These are phyloP conservation scores for Achlya flavicornis DNA, from an alignment of 2,888 invertebrate genomes.

Conservation along the genomic window DNA sequence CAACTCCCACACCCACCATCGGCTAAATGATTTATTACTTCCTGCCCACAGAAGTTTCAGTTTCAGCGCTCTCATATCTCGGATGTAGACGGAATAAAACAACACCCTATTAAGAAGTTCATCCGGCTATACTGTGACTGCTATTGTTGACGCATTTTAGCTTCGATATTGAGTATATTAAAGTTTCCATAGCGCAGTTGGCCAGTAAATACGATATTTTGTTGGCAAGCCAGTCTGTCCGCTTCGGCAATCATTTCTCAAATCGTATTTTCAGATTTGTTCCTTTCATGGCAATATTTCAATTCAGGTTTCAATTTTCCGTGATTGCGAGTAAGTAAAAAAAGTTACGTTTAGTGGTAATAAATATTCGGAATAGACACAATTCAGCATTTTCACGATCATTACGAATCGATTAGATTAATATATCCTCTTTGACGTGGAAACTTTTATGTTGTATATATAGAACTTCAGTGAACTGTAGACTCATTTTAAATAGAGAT, in stretches of 20 bases:
- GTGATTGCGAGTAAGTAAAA: slow-evolving; percentile 36
- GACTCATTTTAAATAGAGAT: no score
- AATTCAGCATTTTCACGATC: neutral
- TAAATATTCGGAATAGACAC: neutral
- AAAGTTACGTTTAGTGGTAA: slow-evolving; percentile 16
- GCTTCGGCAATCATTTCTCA: slow-evolving; percentile 52
- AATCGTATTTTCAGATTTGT: slow-evolving; percentile 52
- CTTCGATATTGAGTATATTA: slow-evolving; percentile 36
- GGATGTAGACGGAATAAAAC: slow-evolving; percentile 37
- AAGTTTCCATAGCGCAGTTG: slow-evolving; percentile 36
- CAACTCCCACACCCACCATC: slow-evolving; percentile 25
- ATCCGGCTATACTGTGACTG: slow-evolving; percentile 35
- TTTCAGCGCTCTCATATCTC: slow-evolving; percentile 32
- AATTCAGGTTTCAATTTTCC: slow-evolving; percentile 57
- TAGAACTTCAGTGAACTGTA: no score
- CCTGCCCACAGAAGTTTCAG: slow-evolving; percentile 30
- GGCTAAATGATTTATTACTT: slow-evolving; percentile 44
- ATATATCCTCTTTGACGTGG: neutral
- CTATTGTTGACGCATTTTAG: slow-evolving; percentile 46
- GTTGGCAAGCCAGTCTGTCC: slow-evolving; percentile 39
- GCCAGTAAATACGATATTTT: slow-evolving; percentile 47
- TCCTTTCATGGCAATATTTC: slow-evolving; percentile 52
- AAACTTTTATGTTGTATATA: neutral
- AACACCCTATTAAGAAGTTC: slow-evolving; percentile 41
- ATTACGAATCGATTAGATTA: neutral